Base-by-base conservation (phyloP, 2,113 vertebrate genomes). In the Struthio camelus region DNA sequence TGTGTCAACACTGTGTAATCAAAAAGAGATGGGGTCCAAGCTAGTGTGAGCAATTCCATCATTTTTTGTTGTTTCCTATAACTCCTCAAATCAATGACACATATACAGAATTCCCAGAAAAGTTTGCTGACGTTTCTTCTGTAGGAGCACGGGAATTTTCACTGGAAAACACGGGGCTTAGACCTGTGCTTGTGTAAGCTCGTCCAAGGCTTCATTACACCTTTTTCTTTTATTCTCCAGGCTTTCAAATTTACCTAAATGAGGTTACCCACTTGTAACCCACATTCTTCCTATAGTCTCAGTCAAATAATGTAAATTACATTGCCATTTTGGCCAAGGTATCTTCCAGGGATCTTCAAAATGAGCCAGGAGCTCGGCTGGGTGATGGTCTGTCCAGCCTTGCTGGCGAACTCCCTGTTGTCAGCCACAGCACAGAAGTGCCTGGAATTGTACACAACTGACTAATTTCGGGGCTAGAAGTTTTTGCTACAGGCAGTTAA, bases 401-500 rank as follows among this genome's bases (percentile, higher is more conserved):
- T 53, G 64, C 44, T 58, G 0, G 1, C n/a, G n/a, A 91, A 81
- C 19, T 69, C 81, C 32, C 40, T 59, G 18, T 5, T 53, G 34
- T 46, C 32, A 80, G 36, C 22, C 71, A 69, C 24, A 19, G 38
- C 62, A 76, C 20, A 72, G 61, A 67, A 77, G 62, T 4, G 5
- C 72, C 66, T n/a, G 42, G 46, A 94, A 87, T 14, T 12, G 40
- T 30, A 62, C 53, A 40, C 46, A 79, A 13, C 10, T 25, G 53
- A 36, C 80, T 91, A 79, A 58, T 82, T 87, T 73, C 67, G 80
- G 51, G 48, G 65, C 53, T 67, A 80, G 56, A 51, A 53, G n/a
- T n/a, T 95, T 83, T 83, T 94, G 79, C 86, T 85, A 80, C 30
- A 83, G 86, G 51, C 80, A 88, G 50, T 89, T 97, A 80, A 95